Evolutionary conservation across 64 coral and sea anemone species (phyloP), one percentile per base, ranked within the genome.

Genomic region (Actinia equina): DNA sequence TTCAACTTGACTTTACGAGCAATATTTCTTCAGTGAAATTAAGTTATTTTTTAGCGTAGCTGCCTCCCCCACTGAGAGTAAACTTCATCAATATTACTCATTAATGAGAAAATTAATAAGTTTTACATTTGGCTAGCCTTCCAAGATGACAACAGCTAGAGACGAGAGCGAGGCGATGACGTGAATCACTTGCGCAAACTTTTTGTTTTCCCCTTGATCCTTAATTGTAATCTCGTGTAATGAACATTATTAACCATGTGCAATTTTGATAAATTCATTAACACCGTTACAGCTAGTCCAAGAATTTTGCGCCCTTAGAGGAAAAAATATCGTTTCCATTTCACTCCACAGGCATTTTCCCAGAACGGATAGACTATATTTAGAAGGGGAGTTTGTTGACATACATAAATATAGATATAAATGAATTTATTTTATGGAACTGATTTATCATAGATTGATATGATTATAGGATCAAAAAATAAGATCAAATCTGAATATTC

Each of bases 291-390:
- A 49, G 19, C 41, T 81, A 52, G 22, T 51, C 19, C 16, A 1
- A 6, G n/a, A 52, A 81, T 81, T 81, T 52, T 23, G 43, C 78
- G n/a, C 19, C 2, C 45, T 81, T 52, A 14, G 30, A 37, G 30
- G 30, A 37, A 49, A 5, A 74, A 0, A 74, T 4, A 15, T 3
- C 25, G 42, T 74, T 74, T 74, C 69, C 10, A 27, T 74, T 74
- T 74, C 69, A 12, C 69, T 74, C 49, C 7, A 52, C 78, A 81
- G 78, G 43, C 78, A 81, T 81, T 81, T 81, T 81, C 78, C 78
- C 78, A 81, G 78, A 81, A 81, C 42, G 78, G 78, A 81, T 81
- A 44, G 2, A 52, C 44, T 81, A 81, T 81, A 49, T 81, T 49
- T 81, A 81, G 78, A 81, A 49, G 4, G 11, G 17, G 6, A 22